phyloP scores from a whole-genome alignment of 2,797 vertebrate species.

The Epinephelus awoara region DNA sequence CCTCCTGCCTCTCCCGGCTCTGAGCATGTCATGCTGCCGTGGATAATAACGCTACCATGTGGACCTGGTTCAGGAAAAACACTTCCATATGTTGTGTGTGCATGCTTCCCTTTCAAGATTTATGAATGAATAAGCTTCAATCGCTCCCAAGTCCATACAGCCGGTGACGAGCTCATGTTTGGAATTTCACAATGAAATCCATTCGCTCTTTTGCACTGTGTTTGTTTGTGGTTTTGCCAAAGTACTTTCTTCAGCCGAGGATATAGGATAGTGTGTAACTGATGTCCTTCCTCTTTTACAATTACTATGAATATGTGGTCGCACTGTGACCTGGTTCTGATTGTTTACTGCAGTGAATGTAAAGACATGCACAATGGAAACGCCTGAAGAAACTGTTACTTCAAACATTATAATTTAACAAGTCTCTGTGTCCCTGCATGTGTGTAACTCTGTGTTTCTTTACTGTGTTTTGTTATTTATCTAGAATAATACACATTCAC shows the following conservation, averaged over 20 bases:
- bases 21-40: conserved; percentile 62
- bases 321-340: conserved; percentile 49
- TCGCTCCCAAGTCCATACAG: conserved; percentile 47
- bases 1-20: conserved; percentile 55
- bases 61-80: conserved; percentile 77
- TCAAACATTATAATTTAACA: conserved; percentile 20
- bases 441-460: not conserved
- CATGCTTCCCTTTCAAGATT: conserved; percentile 79
- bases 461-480: not conserved
- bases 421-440: not conserved
- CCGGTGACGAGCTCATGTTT: conserved; percentile 66
- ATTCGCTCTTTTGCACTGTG: conserved; percentile 40
- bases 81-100: conserved; percentile 80
- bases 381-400: conserved; percentile 13
- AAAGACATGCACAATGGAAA: conserved; percentile 38
- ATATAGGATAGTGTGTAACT: conserved; percentile 38
- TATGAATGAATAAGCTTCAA: conserved; percentile 83
- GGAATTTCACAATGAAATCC: conserved; percentile 73
- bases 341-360: conserved; percentile 50
- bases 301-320: conserved; percentile 57
- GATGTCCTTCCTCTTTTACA: conserved; percentile 56
- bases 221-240: conserved; percentile 69
- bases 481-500: not conserved
- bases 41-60: conserved; percentile 78
- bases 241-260: conserved; percentile 45